Conservation (phyloP, 2,797 vertebrate species). For the Acipenser transmontanus region DNA sequence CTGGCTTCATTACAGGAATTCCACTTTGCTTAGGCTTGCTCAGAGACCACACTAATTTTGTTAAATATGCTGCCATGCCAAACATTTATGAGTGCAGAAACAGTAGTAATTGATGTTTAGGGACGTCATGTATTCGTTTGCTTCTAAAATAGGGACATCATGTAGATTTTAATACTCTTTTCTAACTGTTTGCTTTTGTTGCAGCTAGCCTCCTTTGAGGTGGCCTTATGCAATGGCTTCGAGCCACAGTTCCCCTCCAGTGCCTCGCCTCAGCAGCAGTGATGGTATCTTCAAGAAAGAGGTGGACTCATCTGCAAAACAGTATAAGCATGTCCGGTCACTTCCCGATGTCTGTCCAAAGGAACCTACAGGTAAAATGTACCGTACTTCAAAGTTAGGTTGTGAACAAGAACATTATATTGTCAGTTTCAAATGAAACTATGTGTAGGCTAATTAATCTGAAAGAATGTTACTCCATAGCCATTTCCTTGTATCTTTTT, state of each 20-base stretch:
- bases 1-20: too few relatives aligned
- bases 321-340: constrained; percentile 62
- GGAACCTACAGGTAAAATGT: constrained; percentile 77
- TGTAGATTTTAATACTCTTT: too few relatives aligned
- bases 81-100: too few relatives aligned
- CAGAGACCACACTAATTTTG: too few relatives aligned
- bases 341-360: constrained; percentile 94
- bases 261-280: constrained; percentile 69
- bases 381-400: too few relatives aligned
- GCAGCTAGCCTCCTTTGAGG: constrained; percentile 65
- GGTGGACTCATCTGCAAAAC: constrained; percentile 55
- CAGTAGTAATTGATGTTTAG: too few relatives aligned
- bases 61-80: too few relatives aligned
- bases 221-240: constrained; percentile 87
- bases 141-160: too few relatives aligned
- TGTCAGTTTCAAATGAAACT: neutral
- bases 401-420: neutral
- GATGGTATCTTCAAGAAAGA: constrained; percentile 81
- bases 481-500: too few relatives aligned
- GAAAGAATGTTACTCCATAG: neutral
- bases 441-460: neutral
- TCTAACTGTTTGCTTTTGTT: neutral
- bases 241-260: constrained; percentile 80
- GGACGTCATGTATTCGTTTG: too few relatives aligned
- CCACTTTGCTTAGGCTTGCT: too few relatives aligned